phyloP scores from a whole-genome alignment of 1,140 invertebrate genomes.

The Conopomorpha cramerella region DNA sequence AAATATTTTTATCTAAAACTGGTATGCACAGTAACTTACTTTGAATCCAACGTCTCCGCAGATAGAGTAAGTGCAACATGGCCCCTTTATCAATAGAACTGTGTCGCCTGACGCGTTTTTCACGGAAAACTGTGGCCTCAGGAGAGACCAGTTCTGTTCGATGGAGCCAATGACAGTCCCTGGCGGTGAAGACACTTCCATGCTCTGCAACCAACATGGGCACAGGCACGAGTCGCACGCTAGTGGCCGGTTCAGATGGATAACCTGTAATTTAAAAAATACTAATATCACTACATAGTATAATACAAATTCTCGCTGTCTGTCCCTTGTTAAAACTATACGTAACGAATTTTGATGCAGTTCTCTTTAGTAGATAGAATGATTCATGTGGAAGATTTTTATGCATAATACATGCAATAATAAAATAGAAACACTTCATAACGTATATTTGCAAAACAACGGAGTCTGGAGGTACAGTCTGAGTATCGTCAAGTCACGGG shows the following conservation, averaged over 20 bases:
- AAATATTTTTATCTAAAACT: too few species aligned
- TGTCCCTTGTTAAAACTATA: too few species aligned
- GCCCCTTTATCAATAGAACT: conserved; percentile 83
- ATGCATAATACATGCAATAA: too few species aligned
- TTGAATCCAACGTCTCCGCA: conserved; percentile 81
- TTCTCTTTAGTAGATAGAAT: too few species aligned
- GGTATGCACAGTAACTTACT: conserved; percentile 35
- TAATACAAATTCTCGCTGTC: too few species aligned
- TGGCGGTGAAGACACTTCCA: conserved; percentile 75
- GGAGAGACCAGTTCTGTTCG: conserved; percentile 85
- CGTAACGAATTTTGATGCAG: too few species aligned
- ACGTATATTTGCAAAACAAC: too few species aligned
- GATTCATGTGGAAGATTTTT: too few species aligned
- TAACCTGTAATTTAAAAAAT: too few species aligned
- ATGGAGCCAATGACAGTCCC: conserved; percentile 77
- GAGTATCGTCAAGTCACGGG: too few species aligned
- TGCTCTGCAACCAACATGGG: conserved; percentile 84
- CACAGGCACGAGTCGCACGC: conserved; percentile 80
- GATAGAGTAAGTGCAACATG: conserved; percentile 77
- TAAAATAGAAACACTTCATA: not conserved
- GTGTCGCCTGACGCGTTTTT: conserved; percentile 77
- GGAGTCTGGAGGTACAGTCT: too few species aligned
- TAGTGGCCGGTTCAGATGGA: conserved; percentile 75
- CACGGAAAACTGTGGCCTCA: conserved; percentile 77
- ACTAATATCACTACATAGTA: too few species aligned